Evolutionary conservation across 2,888 invertebrate genomes (phyloP), one percentile per base, ranked within the genome.

Genomic region (Sphecodes monilicornis): DNA sequence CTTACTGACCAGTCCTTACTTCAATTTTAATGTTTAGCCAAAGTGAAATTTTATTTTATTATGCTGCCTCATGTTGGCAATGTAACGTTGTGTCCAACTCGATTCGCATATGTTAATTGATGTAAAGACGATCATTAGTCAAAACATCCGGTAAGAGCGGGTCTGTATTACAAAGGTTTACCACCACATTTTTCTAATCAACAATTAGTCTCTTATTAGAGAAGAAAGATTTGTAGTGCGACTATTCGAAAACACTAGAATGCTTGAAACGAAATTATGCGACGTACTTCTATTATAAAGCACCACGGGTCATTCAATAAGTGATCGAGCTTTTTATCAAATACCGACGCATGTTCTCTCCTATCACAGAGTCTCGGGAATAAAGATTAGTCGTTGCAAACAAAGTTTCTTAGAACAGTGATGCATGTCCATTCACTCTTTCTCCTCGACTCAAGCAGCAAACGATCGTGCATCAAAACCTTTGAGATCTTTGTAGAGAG

Each of bases 111-210:
- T 64, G 60, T 75, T 71, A 64, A 84, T 78, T 29, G 66, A 76
- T 84, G 26, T 80, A 78, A 64, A 76, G 71, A 83, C 78, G 75
- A 82, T 87, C 29, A 54, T 76, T 82, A 70, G 70, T 82, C 80
- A 36, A 89, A 82, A 80, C 80, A 43, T 82, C 64, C 71, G 90
- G 90, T 90, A 90, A 90, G 90, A 90, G 76, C 80, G 85, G 90
- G 90, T 90, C 90, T 88, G 90, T 90, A 90, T 89, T 54, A 79
- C 60, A 76, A 83, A 80, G 81, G 68, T 70, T 50, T 70, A 54
- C 78, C 72, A 78, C 41, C 66, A 32, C 22, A 66, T 76, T 39
- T 32, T 43, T 64, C 29, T 39, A 64, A 64, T 57, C 18, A 22
- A 39, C 76, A 73, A 66, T 71, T 86, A 80, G 72, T 57, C 70